These are phyloP conservation scores for Brachionus sp. DNA, from an alignment of 1,140 invertebrate genomes.

Conservation along the genomic window DNA sequence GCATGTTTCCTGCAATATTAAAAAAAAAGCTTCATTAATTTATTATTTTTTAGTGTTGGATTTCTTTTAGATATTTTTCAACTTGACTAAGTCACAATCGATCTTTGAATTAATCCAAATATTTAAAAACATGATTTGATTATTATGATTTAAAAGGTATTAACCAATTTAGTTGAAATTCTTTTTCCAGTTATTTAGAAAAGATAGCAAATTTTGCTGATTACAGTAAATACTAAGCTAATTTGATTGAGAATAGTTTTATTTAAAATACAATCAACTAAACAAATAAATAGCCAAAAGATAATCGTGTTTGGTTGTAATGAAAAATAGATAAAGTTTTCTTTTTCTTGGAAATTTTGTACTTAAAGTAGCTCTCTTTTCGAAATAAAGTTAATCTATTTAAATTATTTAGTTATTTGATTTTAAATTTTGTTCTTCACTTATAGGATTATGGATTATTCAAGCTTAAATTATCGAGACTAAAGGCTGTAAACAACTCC, in stretches of 20 bases:
- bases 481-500: not conserved
- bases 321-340: conserved; percentile 10
- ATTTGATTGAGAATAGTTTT: not conserved
- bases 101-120: not conserved
- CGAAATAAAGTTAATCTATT: not conserved
- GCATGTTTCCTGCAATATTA: not conserved
- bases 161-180: not conserved
- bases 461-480: not conserved
- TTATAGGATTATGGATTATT: not conserved
- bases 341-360: not conserved
- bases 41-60: not conserved
- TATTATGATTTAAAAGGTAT: not conserved
- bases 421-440: not conserved
- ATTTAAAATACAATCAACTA: conserved; percentile 13
- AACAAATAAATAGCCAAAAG: conserved; percentile 36
- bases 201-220: not conserved
- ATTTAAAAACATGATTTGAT: not conserved
- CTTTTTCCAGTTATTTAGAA: not conserved
- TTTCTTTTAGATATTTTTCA: not conserved
- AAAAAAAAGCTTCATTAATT: not conserved
- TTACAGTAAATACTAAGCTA: not conserved
- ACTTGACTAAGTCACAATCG: not conserved
- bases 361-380: not conserved
- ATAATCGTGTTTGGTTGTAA: not conserved
- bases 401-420: conserved; percentile 15